These are phyloP conservation scores for Zygogramma bicolorata DNA, from an alignment of 2,888 invertebrate genomes.

Conservation along the genomic window DNA sequence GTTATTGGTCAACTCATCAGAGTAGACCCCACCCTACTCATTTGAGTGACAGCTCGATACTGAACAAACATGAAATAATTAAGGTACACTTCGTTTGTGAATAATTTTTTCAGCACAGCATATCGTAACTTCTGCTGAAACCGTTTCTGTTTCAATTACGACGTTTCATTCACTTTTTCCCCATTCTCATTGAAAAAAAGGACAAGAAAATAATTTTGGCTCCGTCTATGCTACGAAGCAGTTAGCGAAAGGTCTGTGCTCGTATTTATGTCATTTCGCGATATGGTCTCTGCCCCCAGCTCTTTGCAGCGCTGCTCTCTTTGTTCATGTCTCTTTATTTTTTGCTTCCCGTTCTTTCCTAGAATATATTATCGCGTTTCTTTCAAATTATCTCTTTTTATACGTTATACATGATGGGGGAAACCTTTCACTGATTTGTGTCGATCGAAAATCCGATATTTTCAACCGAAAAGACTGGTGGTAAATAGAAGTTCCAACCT, in stretches of 20 bases:
- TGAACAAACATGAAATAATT: not conserved
- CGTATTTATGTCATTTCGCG: slow-evolving; percentile 31
- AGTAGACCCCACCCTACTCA: too few species aligned
- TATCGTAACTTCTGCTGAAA: too few species aligned
- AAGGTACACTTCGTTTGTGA: not conserved
- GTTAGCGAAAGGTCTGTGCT: slow-evolving; percentile 28
- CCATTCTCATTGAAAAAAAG: slow-evolving; percentile 18
- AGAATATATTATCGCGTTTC: slow-evolving; percentile 30
- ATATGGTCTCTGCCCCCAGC: slow-evolving; percentile 34
- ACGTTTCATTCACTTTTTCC: not conserved
- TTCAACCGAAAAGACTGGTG: not conserved
- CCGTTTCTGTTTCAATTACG: not conserved
- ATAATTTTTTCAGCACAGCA: not conserved
- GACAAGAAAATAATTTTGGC: slow-evolving; percentile 33
- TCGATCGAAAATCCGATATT: slow-evolving; percentile 16
- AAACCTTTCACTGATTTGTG: slow-evolving; percentile 5
- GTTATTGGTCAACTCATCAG: too few species aligned
- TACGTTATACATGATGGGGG: slow-evolving; percentile 28
- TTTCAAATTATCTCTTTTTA: slow-evolving; percentile 30
- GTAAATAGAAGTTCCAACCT: too few species aligned
- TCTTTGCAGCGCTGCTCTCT: slow-evolving; percentile 22
- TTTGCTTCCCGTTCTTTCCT: slow-evolving; percentile 17
- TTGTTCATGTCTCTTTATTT: slow-evolving; percentile 34
- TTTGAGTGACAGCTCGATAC: too few species aligned
- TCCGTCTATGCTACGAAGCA: slow-evolving; percentile 20